Percentiles rank a stretch among this genome's conserved stretches.
Evolutionary conservation across 2,797 vertebrate genomes (phyloP).

Genomic region (Rhadinocentrus ornatus): DNA sequence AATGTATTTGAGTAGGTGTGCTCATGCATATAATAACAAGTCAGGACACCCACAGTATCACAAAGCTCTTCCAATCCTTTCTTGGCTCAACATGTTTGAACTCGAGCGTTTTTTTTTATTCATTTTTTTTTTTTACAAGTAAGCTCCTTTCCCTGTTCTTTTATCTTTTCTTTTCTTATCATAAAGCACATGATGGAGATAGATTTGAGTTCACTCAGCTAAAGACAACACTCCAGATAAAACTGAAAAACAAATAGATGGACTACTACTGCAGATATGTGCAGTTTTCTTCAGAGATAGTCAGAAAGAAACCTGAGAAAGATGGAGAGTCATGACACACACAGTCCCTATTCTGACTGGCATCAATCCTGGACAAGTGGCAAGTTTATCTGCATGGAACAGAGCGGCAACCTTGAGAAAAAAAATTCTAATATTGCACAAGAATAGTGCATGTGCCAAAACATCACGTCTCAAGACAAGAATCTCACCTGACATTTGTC

Average conservation of each 20-base stretch:
- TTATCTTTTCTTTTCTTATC: conserved; percentile 64
- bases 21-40: conserved; percentile 48
- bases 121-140: conserved; percentile 35
- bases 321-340: conserved; percentile 29
- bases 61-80: conserved; percentile 44
- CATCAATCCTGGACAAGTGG: conserved; percentile 20
- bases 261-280: conserved; percentile 16
- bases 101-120: conserved; percentile 50
- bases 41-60: conserved; percentile 44
- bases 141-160: conserved; percentile 29
- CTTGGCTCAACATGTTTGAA: conserved; percentile 57
- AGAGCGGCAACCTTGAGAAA: conserved; percentile 17
- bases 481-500: conserved; percentile 9
- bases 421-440: conserved; percentile 8
- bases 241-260: conserved; percentile 30
- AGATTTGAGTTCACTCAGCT: conserved; percentile 56
- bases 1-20: conserved; percentile 33
- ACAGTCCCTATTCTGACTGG: conserved; percentile 21
- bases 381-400: conserved; percentile 10
- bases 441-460: conserved; percentile 1
- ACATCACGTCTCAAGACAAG: conserved; percentile 13
- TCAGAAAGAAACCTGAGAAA: conserved; percentile 37
- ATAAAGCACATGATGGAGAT: conserved; percentile 41
- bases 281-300: conserved; percentile 31
- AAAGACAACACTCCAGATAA: conserved; percentile 37